phyloP scores from a whole-genome alignment of 2,113 vertebrate species.

The Oncorhynchus kisutch region DNA sequence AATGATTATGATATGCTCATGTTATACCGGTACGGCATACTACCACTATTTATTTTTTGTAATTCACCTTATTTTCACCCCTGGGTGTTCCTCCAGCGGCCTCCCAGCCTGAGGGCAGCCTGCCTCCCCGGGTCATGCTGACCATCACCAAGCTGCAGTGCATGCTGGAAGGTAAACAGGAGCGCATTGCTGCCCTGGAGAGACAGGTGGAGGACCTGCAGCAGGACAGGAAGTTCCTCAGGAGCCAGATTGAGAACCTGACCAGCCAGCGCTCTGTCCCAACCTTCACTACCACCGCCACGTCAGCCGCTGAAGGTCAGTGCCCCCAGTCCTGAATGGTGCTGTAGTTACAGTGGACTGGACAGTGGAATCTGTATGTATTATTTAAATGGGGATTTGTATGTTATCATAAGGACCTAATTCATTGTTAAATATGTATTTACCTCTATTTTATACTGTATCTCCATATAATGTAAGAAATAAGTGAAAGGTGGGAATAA shows the following conservation, averaged over 20 bases:
- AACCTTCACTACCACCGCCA: slow-evolving; percentile 32
- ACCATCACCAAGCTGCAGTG: slow-evolving; percentile 76
- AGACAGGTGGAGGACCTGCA: slow-evolving; percentile 74
- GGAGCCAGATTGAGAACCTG: slow-evolving; percentile 73
- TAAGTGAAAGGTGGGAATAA: no score
- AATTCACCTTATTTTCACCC: not conserved
- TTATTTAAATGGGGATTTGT: no score
- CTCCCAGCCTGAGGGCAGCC: slow-evolving; percentile 43
- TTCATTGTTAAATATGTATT: no score
- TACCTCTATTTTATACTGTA: not conserved
- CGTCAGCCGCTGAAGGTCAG: slow-evolving; percentile 53
- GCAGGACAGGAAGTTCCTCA: slow-evolving; percentile 75
- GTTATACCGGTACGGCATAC: no score
- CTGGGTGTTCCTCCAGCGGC: slow-evolving; percentile 27
- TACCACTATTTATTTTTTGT: no score
- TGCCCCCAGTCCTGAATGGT: not conserved
- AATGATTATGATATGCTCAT: no score
- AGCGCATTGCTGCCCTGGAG: slow-evolving; percentile 68
- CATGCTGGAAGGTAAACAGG: slow-evolving; percentile 72
- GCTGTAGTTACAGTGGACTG: not conserved
- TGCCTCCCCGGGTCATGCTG: slow-evolving; percentile 67
- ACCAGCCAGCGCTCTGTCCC: slow-evolving; percentile 58
- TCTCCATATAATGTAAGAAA: no score
- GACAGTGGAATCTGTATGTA: no score
- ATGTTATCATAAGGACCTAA: no score